These are phyloP conservation scores for Thereva nobilitata DNA, from an alignment of 2,888 invertebrate genomes.

Conservation along the genomic window DNA sequence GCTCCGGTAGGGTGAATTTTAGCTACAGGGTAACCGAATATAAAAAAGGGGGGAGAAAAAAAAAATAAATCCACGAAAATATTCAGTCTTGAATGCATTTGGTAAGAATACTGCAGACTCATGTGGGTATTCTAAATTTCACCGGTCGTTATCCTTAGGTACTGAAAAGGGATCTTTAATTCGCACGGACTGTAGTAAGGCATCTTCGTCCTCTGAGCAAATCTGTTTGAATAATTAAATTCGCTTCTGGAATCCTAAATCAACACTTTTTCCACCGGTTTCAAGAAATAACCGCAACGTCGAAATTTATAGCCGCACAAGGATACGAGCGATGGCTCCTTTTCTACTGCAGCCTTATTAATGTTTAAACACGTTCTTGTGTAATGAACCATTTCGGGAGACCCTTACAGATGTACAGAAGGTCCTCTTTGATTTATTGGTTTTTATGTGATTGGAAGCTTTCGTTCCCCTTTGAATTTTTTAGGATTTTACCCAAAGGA, in stretches of 20 bases:
- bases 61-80: too few species aligned
- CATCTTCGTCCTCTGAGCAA: too few species aligned
- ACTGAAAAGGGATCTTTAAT: too few species aligned
- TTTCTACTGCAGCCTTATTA: slow-evolving; percentile 37
- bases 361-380: slow-evolving; percentile 38
- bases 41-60: too few species aligned
- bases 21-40: too few species aligned
- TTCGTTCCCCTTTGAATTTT: slow-evolving; percentile 35
- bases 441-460: slow-evolving; percentile 36
- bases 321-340: slow-evolving; percentile 28
- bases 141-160: too few species aligned
- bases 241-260: slow-evolving; percentile 32
- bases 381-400: slow-evolving; percentile 38
- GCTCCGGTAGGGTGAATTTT: too few species aligned
- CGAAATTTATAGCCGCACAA: slow-evolving; percentile 35
- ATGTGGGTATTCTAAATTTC: too few species aligned
- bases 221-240: slow-evolving; percentile 30
- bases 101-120: too few species aligned
- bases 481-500: slow-evolving; percentile 18
- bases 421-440: slow-evolving; percentile 34
- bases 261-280: slow-evolving; percentile 17
- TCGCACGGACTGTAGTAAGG: too few species aligned
- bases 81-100: too few species aligned
- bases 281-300: slow-evolving; percentile 37
- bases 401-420: slow-evolving; percentile 24